Percentiles rank a stretch among this genome's conserved stretches.
Conservation (phyloP, 2,797 vertebrate genomes). For the Tragelaphus oryx region DNA sequence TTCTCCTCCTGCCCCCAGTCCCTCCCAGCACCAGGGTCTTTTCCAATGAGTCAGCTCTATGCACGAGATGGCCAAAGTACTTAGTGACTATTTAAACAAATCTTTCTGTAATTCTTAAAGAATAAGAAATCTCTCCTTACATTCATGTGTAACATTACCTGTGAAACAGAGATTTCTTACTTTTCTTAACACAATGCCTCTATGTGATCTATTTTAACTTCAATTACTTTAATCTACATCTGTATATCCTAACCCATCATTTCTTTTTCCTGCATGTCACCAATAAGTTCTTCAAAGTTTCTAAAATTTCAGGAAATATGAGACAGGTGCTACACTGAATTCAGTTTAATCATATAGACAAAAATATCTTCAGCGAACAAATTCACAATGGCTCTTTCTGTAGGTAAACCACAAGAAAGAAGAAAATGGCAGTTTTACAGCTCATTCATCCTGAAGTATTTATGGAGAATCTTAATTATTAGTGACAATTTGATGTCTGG, state of each 20-base stretch:
- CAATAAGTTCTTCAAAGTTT: neutral
- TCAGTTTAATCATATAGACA: neutral
- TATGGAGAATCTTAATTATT: neutral
- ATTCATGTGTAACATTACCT: neutral
- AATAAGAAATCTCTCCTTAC: neutral
- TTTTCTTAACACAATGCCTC: neutral
- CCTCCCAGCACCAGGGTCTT: too few relatives aligned
- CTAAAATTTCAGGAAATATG: neutral
- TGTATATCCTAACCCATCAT: neutral
- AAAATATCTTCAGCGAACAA: neutral
- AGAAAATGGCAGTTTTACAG: neutral
- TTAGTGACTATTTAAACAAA: neutral
- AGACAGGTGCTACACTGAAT: neutral
- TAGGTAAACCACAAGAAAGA: neutral
- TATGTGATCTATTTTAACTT: neutral
- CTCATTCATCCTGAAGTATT: neutral
- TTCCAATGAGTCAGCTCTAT: too few relatives aligned
- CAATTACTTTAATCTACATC: neutral
- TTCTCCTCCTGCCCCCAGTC: too few relatives aligned
- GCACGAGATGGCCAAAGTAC: too few relatives aligned
- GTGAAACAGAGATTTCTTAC: neutral
- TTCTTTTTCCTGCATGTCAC: neutral
- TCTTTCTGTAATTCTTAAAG: neutral
- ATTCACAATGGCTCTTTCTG: neutral
- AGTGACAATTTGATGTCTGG: neutral